These are phyloP conservation scores for Ia io DNA, from an alignment of 2,113 vertebrate genomes.

Conservation along the genomic window DNA sequence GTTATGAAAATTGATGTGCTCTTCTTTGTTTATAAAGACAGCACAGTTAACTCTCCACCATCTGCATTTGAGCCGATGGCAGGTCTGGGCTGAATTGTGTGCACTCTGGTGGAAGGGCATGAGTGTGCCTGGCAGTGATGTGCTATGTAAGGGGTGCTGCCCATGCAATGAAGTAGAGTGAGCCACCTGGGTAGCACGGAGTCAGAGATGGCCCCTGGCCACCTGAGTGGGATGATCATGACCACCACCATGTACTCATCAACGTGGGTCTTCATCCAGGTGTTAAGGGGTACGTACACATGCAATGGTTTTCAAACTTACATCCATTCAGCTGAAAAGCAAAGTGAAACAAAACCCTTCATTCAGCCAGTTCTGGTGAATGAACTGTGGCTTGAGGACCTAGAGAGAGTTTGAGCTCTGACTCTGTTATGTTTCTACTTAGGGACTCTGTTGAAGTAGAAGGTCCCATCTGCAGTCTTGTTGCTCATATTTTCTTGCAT, in stretches of 20 bases:
- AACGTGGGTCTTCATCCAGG: background rate
- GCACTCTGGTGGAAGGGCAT: background rate
- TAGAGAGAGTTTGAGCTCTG: background rate
- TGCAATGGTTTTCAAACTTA: background rate
- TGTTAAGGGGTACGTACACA: background rate
- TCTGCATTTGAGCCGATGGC: background rate
- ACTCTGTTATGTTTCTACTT: background rate
- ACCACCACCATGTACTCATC: background rate
- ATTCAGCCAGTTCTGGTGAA: background rate
- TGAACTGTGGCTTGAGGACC: background rate
- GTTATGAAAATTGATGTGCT: conserved; percentile 34
- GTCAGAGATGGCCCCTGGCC: background rate
- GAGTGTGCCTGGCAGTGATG: background rate
- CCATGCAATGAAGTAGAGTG: background rate
- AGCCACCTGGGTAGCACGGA: background rate
- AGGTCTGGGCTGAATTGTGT: background rate
- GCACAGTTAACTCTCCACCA: background rate
- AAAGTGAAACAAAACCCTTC: background rate
- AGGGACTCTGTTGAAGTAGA: background rate
- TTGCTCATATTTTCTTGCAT: background rate
- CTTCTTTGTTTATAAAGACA: conserved; percentile 44
- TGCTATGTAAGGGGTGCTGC: background rate
- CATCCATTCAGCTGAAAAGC: background rate
- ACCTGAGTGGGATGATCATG: background rate
- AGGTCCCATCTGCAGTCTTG: background rate